phyloP scores from a whole-genome alignment of 92 coral and sea anemone genomes.

The Phenganax stokvisi region DNA sequence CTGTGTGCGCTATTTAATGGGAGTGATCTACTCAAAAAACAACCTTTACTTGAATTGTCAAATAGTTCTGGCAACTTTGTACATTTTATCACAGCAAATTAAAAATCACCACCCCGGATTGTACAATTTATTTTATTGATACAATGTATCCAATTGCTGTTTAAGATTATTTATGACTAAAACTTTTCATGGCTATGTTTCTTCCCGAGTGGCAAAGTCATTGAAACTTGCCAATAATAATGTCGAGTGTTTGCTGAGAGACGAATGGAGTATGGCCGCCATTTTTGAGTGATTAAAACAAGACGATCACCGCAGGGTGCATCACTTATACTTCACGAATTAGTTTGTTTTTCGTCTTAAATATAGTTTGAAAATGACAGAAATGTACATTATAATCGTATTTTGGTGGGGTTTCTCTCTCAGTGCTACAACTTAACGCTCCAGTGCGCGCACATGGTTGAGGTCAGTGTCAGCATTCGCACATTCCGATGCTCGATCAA shows the following conservation, averaged over 20 bases:
- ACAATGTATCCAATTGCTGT: neutral
- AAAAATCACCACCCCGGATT: slow-evolving; percentile 3
- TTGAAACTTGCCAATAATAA: neutral
- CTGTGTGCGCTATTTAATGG: slow-evolving; percentile 14
- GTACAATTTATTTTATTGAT: neutral
- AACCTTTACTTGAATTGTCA: slow-evolving; percentile 17
- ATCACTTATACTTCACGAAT: neutral
- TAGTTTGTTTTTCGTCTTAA: slow-evolving; percentile 12
- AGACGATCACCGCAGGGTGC: slow-evolving; percentile 38
- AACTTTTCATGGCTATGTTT: neutral
- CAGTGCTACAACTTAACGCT: neutral
- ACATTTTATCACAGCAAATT: slow-evolving; percentile 19
- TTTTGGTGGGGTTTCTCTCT: neutral
- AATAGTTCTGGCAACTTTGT: neutral
- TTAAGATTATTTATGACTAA: neutral
- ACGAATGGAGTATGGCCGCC: slow-evolving; percentile 29
- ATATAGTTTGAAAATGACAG: neutral
- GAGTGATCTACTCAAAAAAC: slow-evolving; percentile 24
- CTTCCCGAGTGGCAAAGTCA: neutral
- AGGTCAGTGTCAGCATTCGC: slow-evolving; percentile 17
- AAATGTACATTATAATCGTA: neutral
- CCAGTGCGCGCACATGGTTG: neutral
- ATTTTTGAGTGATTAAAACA: slow-evolving; percentile 40
- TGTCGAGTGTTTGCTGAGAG: slow-evolving; percentile 33
- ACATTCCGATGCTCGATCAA: slow-evolving; percentile 37